phyloP scores from a whole-genome alignment of 2,888 invertebrate species.

The Lapara coniferarum region DNA sequence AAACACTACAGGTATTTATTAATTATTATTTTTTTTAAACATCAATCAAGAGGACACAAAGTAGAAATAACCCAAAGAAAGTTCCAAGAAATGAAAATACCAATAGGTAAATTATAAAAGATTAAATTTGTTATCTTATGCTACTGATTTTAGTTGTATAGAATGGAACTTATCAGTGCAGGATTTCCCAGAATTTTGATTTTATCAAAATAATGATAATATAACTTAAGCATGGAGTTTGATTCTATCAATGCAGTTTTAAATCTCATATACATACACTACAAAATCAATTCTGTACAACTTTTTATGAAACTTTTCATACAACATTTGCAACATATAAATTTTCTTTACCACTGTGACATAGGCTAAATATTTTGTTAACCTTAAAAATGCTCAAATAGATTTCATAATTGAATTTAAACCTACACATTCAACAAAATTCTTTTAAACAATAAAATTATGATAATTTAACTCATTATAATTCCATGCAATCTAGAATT shows the following conservation, averaged over 20 bases:
- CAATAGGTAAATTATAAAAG: not conserved
- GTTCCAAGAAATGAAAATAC: not conserved
- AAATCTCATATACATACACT: too few species aligned
- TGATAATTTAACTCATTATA: conserved; percentile 12
- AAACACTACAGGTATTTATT: not conserved
- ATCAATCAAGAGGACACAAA: too few species aligned
- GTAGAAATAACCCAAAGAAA: not conserved
- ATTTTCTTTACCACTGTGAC: too few species aligned
- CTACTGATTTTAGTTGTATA: not conserved
- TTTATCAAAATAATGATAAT: not conserved
- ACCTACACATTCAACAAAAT: too few species aligned
- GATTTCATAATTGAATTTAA: too few species aligned
- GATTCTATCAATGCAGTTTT: not conserved
- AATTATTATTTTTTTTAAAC: too few species aligned
- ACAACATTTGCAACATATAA: too few species aligned
- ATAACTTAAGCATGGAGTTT: not conserved
- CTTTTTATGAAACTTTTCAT: too few species aligned
- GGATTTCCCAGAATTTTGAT: conserved; percentile 5
- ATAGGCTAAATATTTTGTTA: too few species aligned
- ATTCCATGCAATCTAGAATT: conserved; percentile 4
- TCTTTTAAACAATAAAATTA: not conserved
- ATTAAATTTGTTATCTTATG: conserved; percentile 5
- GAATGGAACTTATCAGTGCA: conserved; percentile 7
- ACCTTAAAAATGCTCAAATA: too few species aligned
- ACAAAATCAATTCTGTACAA: too few species aligned